Evolutionary conservation across 2,888 invertebrate species (phyloP).

Genomic region (Gryllus longicercus): DNA sequence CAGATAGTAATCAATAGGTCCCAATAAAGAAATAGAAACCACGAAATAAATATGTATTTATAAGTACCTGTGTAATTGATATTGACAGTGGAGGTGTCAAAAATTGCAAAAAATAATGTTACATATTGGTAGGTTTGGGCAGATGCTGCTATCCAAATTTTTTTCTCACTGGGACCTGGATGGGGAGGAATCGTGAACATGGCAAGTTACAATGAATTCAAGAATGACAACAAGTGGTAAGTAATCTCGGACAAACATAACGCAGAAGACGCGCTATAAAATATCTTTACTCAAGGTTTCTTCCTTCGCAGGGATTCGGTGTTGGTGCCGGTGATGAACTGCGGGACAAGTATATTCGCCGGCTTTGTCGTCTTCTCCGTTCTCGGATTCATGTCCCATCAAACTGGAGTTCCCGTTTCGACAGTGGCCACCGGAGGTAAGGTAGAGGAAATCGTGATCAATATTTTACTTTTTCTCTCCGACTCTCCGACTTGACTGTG

Average conservation of each 20-base stretch:
- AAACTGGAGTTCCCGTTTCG: conserved; percentile 68
- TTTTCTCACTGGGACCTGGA: conserved; percentile 84
- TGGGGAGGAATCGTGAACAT: conserved; percentile 82
- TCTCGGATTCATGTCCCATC: conserved; percentile 67
- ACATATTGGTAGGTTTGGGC: conserved; percentile 70
- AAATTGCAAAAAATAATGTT: no score
- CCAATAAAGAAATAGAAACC: no score
- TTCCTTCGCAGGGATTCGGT: conserved; percentile 59
- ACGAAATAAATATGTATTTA: no score
- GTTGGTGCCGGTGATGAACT: conserved; percentile 67
- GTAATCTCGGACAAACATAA: conserved; percentile 33
- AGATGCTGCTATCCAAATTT: conserved; percentile 89
- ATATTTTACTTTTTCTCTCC: no score
- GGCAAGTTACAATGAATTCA: conserved; percentile 78
- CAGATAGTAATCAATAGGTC: no score
- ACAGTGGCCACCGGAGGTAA: conserved; percentile 68
- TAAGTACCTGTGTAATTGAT: no score
- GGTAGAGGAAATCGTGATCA: conserved; percentile 1
- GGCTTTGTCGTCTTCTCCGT: conserved; percentile 79
- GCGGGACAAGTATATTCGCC: conserved; percentile 72
- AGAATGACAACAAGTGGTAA: conserved; percentile 66
- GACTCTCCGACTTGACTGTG: no score
- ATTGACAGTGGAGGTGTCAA: no score
- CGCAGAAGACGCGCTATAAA: background rate
- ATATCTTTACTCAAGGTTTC: background rate